These are phyloP conservation scores for Scytalopus superciliaris DNA, from an alignment of 2,113 vertebrate genomes.

Conservation along the genomic window DNA sequence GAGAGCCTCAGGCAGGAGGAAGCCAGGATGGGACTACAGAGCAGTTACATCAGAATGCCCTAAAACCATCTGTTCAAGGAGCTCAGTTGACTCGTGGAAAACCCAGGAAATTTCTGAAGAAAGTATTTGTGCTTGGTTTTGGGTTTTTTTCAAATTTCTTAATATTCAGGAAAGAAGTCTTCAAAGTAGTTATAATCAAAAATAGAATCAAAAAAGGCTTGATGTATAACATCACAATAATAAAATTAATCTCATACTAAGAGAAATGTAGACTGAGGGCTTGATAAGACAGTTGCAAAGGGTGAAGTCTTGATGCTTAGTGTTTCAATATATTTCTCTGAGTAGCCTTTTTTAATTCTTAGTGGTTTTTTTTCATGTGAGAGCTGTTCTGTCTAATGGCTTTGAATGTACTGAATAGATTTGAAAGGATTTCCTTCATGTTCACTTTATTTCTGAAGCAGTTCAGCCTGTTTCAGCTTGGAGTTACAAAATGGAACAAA, in stretches of 20 bases:
- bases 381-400: conserved; percentile 20
- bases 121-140: background rate
- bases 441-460: conserved; percentile 48
- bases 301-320: background rate
- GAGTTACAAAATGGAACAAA: conserved; percentile 20
- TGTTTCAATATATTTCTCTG: background rate
- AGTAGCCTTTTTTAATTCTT: background rate
- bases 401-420: conserved; percentile 39
- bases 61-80: background rate
- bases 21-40: background rate
- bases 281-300: background rate
- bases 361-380: background rate
- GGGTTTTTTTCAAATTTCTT: background rate
- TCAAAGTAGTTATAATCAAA: background rate
- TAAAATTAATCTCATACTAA: background rate
- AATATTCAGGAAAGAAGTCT: background rate
- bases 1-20: conserved; percentile 9
- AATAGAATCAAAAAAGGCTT: background rate
- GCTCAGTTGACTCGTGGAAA: background rate
- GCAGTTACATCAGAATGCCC: background rate
- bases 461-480: conserved; percentile 15
- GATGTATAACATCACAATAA: background rate
- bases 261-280: background rate
- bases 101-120: background rate
- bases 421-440: conserved; percentile 51